These are phyloP conservation scores for Cataglyphis hispanica DNA, from an alignment of 1,140 invertebrate species.

Conservation along the genomic window DNA sequence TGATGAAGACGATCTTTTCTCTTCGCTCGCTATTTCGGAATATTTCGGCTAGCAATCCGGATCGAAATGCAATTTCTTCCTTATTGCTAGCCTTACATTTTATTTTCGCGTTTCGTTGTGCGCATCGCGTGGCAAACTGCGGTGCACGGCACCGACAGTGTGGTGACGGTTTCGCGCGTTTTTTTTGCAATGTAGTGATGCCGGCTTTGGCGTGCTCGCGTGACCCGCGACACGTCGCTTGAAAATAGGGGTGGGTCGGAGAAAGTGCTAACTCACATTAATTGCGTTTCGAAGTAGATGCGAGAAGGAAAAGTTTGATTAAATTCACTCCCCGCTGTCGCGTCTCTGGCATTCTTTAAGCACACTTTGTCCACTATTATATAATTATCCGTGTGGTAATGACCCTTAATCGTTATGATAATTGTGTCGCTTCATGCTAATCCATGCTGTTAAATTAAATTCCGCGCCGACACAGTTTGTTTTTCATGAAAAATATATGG, in stretches of 20 bases:
- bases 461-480: not conserved
- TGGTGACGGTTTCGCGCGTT: constrained; percentile 67
- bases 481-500: not conserved
- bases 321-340: constrained; percentile 44
- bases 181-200: constrained; percentile 62
- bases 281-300: constrained; percentile 45
- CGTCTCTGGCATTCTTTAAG: constrained; percentile 21
- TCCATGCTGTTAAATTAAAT: not conserved
- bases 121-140: constrained; percentile 31
- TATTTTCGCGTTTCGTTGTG: constrained; percentile 25
- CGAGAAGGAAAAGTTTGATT: constrained; percentile 55
- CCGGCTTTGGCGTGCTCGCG: constrained; percentile 60
- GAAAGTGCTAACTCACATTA: constrained; percentile 64
- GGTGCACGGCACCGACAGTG: constrained; percentile 45
- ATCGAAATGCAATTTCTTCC: constrained; percentile 39
- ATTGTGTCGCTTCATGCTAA: not conserved
- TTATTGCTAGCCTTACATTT: not conserved
- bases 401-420: constrained; percentile 4
- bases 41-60: not conserved
- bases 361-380: constrained; percentile 22
- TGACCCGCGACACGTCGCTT: constrained; percentile 60
- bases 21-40: not conserved
- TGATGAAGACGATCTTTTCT: not conserved
- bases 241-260: constrained; percentile 14
- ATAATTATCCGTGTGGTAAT: constrained; percentile 31